Base-by-base conservation (phyloP, 2,113 vertebrate genomes). In the Poeciliopsis retropinna region DNA sequence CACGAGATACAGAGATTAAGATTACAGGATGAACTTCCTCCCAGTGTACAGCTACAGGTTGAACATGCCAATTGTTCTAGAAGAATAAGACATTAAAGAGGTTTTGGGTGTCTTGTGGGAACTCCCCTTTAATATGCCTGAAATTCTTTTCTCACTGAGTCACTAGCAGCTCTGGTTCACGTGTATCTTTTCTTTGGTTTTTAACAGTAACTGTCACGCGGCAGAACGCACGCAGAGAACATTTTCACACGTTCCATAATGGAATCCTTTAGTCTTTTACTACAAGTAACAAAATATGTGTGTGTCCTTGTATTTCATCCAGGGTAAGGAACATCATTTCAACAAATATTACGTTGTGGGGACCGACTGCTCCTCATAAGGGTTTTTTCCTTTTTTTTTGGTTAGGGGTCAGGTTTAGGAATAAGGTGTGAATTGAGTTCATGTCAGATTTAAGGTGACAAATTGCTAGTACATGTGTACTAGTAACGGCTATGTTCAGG, bases 51-150 rank as follows among this genome's bases (percentile, higher is more conserved):
- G 19, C 2, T 65, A 44, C n/a, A 67, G 13, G 37, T 13, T 67
- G 37, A 64, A 64, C 13, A 32, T 11, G 4, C 10, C 22, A 25
- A 34, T 37, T 57, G 51, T n/a, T 57, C 51, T 10, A 25, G 51
- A 8, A 57, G 25, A n/a, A 57, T n/a, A n/a, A 57, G 51, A 54
- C 22, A n/a, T n/a, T 57, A 57, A 57, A 57, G 51, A 19, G 5
- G 51, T 57, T 57, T n/a, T 47, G 64, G 68, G n/a, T 28, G 57
- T 60, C 31, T 57, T 32, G 41, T 72, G 37, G 60, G 51, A 44
- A 60, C 29, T 62, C 27, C 39, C 31, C n/a, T 57, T 67, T 63
- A 60, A 30, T 12, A 25, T 71, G 37, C 30, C 17, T 63, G 28
- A 63, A 66, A 74, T 31, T 67, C 32, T 31, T 25, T 28, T 57